Conservation (phyloP, 2,113 vertebrate genomes). For the Nothobranchius furzeri region DNA sequence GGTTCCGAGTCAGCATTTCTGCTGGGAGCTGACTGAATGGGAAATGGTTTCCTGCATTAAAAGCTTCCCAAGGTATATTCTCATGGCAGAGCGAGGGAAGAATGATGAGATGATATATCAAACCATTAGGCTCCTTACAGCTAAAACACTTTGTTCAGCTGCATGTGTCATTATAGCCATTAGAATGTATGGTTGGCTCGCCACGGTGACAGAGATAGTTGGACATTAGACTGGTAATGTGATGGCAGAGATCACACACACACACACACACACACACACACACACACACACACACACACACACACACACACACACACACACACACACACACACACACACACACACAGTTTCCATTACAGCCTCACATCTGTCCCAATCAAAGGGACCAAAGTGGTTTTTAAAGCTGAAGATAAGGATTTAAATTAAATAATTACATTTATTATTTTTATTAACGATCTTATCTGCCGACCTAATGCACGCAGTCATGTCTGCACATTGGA, state of each 20-base stretch:
- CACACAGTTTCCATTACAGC: conserved; percentile 4
- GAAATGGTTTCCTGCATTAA: conserved; percentile 28
- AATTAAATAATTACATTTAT: conserved; percentile 31
- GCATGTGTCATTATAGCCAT: conserved; percentile 47
- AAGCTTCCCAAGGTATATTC: conserved; percentile 18
- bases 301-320: no score
- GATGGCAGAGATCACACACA: conserved; percentile 38
- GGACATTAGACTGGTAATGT: conserved; percentile 40
- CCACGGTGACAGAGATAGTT: conserved; percentile 22
- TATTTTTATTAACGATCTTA: conserved; percentile 24
- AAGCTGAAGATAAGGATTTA: conserved; percentile 34
- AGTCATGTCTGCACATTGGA: conserved; percentile 6
- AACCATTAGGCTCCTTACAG: conserved; percentile 43
- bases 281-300: no score
- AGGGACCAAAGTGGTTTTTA: conserved; percentile 25
- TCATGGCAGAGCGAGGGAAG: conserved; percentile 23
- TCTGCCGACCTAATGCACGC: conserved; percentile 27
- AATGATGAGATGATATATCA: conserved; percentile 43
- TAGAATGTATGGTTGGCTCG: conserved; percentile 37
- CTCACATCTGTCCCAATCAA: conserved; percentile 28
- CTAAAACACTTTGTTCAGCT: conserved; percentile 56
- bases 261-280: no score
- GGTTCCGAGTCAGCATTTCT: conserved; percentile 44
- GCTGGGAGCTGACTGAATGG: conserved; percentile 9
- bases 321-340: background rate